Evolutionary conservation across 2,888 invertebrate genomes (phyloP), one percentile per base, ranked within the genome.

Genomic region (Drosophila heteroneura): DNA sequence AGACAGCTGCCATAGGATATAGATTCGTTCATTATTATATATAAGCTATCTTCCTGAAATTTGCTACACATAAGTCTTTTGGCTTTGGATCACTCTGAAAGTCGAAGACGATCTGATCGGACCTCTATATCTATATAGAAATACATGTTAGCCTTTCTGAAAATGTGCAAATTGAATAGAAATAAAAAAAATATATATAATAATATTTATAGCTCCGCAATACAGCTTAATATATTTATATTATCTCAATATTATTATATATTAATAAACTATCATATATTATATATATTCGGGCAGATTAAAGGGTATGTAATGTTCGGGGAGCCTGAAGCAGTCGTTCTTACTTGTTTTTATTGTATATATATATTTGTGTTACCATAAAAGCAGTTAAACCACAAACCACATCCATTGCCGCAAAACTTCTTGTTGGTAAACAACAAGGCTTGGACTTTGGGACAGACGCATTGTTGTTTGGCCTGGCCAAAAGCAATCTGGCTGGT

Each of bases 351-450:
- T 47, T 22, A 9, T 14, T 47, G 47, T 37, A 44, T 33, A 60
- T 33, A 60, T 67, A 53, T 72, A 68, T 70, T 88, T 82, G 65
- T 74, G 77, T 82, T 87, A 71, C 85, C 88, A 89, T 87, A 89
- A 91, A 87, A 91, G 87, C 88, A 89, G 87, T 87, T 87, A 87
- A 91, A 89, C 87, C 91, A 91, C 87, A 87, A 87, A 87, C 88
- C 87, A 89, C 91, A 89, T 90, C 89, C 91, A 87, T 89, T 79
- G 89, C 88, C 88, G 83, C 81, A 85, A 87, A 87, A 87, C 87
- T 86, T 87, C 89, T 87, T 86, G 89, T 86, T 88, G 83, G 83
- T 90, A 90, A 85, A 82, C 70, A 78, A 83, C 78, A 66, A 57
- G 30, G 72, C 32, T 59, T 26, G 74, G 79, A 68, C 75, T 60